phyloP scores from a whole-genome alignment of 2,888 invertebrate species.

The Anoncus sp. region DNA sequence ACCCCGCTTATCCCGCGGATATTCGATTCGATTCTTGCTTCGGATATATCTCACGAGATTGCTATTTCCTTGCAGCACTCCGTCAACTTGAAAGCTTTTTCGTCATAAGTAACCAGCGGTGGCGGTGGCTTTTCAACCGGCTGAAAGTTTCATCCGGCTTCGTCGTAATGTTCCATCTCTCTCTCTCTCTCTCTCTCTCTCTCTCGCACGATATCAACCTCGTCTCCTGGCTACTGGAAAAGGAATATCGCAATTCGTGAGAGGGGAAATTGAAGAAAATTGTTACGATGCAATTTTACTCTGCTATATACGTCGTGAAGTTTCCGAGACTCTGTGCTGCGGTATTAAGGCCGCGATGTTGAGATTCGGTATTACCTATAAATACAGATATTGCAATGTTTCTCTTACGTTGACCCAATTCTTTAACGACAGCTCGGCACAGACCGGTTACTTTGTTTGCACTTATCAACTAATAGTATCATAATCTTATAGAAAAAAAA shows the following conservation, averaged over 20 bases:
- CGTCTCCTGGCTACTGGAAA: background rate
- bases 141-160: slow-evolving; percentile 37
- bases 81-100: slow-evolving; percentile 59
- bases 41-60: slow-evolving; percentile 52
- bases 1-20: slow-evolving; percentile 49
- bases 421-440: background rate
- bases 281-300: slow-evolving; percentile 42
- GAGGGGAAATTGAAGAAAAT: slow-evolving; percentile 24
- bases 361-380: background rate
- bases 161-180: background rate
- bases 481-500: background rate
- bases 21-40: slow-evolving; percentile 55
- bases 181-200: background rate
- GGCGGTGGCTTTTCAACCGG: slow-evolving; percentile 25
- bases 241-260: background rate
- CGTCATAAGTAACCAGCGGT: slow-evolving; percentile 52
- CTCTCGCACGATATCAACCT: background rate
- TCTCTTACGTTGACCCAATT: background rate
- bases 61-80: slow-evolving; percentile 48
- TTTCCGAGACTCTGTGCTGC: slow-evolving; percentile 16
- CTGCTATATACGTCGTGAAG: slow-evolving; percentile 9
- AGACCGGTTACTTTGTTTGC: background rate
- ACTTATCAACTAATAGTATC: background rate
- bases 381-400: background rate
- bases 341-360: background rate